phyloP scores from a whole-genome alignment of 2,113 vertebrate genomes.

The Falco punctatus region DNA sequence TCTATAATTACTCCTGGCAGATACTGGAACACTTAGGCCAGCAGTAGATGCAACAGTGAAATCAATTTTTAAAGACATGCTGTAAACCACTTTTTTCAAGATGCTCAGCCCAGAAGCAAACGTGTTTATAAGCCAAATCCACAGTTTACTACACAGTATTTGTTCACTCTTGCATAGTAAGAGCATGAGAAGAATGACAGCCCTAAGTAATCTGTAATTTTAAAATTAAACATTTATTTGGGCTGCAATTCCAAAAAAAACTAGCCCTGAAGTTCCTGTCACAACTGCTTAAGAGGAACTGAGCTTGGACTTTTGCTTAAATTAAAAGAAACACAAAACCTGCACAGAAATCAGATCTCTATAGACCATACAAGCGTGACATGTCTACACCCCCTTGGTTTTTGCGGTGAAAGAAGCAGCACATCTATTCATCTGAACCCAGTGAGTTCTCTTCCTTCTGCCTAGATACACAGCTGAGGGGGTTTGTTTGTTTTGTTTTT shows the following conservation, averaged over 20 bases:
- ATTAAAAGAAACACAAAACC: background rate
- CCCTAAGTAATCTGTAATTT: slow-evolving; percentile 27
- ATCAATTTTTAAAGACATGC: slow-evolving; percentile 67
- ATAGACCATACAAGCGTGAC: background rate
- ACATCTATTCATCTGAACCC: background rate
- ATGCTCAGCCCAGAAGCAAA: slow-evolving; percentile 44
- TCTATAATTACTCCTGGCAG: slow-evolving; percentile 70
- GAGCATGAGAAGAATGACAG: slow-evolving; percentile 5
- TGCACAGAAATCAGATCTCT: background rate
- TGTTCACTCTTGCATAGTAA: slow-evolving; percentile 48
- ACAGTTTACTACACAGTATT: background rate
- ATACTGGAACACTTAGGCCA: slow-evolving; percentile 54
- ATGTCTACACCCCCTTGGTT: background rate
- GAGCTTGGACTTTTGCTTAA: background rate
- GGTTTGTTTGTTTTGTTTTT: background rate
- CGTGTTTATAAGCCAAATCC: background rate
- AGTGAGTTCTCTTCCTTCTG: background rate
- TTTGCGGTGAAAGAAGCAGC: background rate
- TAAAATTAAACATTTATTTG: slow-evolving; percentile 62
- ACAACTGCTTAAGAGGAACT: slow-evolving; percentile 26
- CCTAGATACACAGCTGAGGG: background rate
- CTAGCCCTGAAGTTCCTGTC: slow-evolving; percentile 43
- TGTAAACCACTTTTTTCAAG: slow-evolving; percentile 51
- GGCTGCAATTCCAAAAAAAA: slow-evolving; percentile 43
- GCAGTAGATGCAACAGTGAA: slow-evolving; percentile 41